phyloP scores from a whole-genome alignment of 2,888 invertebrate genomes.

The Caenorhabditis virilis region DNA sequence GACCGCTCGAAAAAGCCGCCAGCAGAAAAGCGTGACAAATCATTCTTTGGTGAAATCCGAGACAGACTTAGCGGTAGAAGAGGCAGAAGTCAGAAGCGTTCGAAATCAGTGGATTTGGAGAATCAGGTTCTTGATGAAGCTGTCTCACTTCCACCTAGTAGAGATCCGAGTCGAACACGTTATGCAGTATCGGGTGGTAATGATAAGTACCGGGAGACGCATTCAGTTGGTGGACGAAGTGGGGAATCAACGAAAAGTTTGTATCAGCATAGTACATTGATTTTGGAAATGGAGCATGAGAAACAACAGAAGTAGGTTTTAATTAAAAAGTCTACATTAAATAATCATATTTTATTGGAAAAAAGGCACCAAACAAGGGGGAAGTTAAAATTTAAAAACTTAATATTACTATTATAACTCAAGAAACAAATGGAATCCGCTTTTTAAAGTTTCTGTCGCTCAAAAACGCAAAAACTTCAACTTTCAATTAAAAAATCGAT shows the following conservation, averaged over 20 bases:
- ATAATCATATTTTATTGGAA: slow-evolving; percentile 2
- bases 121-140: slow-evolving; percentile 61
- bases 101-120: slow-evolving; percentile 58
- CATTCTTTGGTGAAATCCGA: slow-evolving; percentile 65
- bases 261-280: slow-evolving; percentile 59
- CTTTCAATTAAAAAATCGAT: too few species aligned
- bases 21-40: slow-evolving; percentile 54
- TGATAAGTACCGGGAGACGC: slow-evolving; percentile 45
- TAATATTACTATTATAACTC: too few species aligned
- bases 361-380: slow-evolving; percentile 1
- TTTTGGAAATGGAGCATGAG: slow-evolving; percentile 57
- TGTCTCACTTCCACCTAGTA: slow-evolving; percentile 62
- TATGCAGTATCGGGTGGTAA: slow-evolving; percentile 25
- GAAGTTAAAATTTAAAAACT: too few species aligned
- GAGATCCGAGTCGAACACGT: slow-evolving; percentile 61
- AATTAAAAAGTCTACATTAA: not conserved
- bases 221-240: slow-evolving; percentile 54
- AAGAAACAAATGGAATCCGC: too few species aligned
- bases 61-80: slow-evolving; percentile 59
- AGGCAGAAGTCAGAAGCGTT: slow-evolving; percentile 42
- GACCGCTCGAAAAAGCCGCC: slow-evolving; percentile 45
- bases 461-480: too few species aligned
- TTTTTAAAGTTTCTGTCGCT: too few species aligned
- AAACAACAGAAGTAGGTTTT: slow-evolving; percentile 52
- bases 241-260: slow-evolving; percentile 57